phyloP scores from a whole-genome alignment of 1,140 invertebrate species.

The Lepidurus packardi region DNA sequence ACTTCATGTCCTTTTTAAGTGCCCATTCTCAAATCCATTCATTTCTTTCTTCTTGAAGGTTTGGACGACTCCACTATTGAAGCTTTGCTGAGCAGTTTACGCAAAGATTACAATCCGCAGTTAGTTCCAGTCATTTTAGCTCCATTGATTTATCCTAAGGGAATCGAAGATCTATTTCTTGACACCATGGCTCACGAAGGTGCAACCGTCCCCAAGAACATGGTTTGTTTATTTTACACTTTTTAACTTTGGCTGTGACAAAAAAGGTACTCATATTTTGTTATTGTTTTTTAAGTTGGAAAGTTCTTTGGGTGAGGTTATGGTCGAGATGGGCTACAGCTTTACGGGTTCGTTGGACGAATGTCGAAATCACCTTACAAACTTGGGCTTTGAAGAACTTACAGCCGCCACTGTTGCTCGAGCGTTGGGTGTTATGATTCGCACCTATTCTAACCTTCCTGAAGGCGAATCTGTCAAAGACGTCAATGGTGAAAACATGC shows the following conservation, averaged over 20 bases:
- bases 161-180: conserved; percentile 63
- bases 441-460: conserved; percentile 63
- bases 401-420: conserved; percentile 73
- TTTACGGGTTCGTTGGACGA: conserved; percentile 83
- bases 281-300: conserved; percentile 39
- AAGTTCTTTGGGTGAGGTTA: conserved; percentile 57
- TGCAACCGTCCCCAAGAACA: conserved; percentile 54
- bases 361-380: conserved; percentile 73
- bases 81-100: conserved; percentile 70
- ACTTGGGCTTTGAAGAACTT: conserved; percentile 62
- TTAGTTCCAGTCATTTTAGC: conserved; percentile 79
- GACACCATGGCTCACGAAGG: conserved; percentile 50
- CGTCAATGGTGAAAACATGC: conserved; percentile 41
- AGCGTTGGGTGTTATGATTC: conserved; percentile 78
- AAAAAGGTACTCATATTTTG: no score
- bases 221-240: conserved; percentile 48
- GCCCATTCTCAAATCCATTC: neutral
- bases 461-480: conserved; percentile 37
- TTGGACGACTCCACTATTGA: conserved; percentile 61
- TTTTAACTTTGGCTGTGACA: no score
- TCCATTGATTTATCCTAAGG: conserved; percentile 72
- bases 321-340: conserved; percentile 81
- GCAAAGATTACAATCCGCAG: conserved; percentile 78
- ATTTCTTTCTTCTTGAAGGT: conserved; percentile 51
- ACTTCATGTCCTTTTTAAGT: neutral